Evolutionary conservation across 2,113 vertebrate genomes (phyloP).

Genomic region (Plestiodon gilberti): DNA sequence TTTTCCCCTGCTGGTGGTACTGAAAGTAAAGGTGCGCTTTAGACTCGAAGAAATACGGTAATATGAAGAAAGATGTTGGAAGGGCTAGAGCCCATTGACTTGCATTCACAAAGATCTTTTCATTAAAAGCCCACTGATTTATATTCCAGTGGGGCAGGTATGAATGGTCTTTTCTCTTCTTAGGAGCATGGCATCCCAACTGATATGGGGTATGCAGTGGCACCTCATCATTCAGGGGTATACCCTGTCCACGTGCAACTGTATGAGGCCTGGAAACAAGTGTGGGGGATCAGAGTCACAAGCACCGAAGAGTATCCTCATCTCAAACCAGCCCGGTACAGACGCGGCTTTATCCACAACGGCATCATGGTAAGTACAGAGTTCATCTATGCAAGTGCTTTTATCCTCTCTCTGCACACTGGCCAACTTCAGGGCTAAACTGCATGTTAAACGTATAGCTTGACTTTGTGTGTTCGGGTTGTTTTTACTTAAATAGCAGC

Average conservation of each 20-base stretch:
- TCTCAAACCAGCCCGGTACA: constrained; percentile 94
- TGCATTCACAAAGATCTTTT: not conserved
- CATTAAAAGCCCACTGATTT: not conserved
- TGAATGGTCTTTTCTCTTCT: not conserved
- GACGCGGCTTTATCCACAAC: constrained; percentile 93
- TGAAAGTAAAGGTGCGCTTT: no score
- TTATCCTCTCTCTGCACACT: not conserved
- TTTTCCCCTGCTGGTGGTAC: no score
- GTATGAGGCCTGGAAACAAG: constrained; percentile 96
- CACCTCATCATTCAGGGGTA: constrained; percentile 95
- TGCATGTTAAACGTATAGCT: not conserved
- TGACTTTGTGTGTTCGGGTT: not conserved
- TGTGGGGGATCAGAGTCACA: constrained; percentile 95
- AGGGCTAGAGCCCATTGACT: not conserved
- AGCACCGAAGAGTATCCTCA: constrained; percentile 98
- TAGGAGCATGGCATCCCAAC: constrained; percentile 97
- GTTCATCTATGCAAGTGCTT: not conserved
- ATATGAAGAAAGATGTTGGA: not conserved
- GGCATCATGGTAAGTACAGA: constrained; percentile 88
- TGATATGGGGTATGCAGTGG: constrained; percentile 96
- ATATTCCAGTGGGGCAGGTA: not conserved
- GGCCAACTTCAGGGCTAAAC: not conserved
- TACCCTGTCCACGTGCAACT: constrained; percentile 95
- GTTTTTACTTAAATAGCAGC: no score
- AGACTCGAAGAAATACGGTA: no score